A percentile compares a stretch with the other conserved stretches of the same genome.
These are phyloP conservation scores for Orchesellides sinensis DNA, from an alignment of 2,888 invertebrate species.

Conservation along the genomic window DNA sequence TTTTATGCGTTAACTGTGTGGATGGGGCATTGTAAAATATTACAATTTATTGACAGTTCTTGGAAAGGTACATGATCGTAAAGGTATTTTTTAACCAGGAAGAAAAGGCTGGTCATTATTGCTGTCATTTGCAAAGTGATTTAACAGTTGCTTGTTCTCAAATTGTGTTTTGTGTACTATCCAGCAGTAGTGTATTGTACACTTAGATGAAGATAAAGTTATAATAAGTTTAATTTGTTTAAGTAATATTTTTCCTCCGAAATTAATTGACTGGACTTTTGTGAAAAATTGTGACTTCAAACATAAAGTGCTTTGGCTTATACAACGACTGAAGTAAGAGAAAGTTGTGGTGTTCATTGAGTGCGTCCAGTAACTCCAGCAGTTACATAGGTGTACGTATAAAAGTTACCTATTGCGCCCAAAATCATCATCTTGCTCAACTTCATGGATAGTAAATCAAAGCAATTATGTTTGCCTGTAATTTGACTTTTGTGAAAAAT, in stretches of 20 bases:
- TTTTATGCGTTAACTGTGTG: neutral
- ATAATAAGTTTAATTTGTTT: neutral
- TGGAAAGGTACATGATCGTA: no score
- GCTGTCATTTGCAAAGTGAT: neutral
- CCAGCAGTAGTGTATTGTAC: neutral
- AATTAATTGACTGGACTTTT: neutral
- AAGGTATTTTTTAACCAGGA: no score
- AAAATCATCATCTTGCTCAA: neutral
- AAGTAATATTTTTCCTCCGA: neutral
- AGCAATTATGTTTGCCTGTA: no score
- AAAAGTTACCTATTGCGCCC: neutral
- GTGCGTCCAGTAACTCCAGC: no score
- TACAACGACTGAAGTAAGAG: no score
- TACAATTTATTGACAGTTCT: neutral
- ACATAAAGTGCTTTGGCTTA: no score
- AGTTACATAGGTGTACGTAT: neutral
- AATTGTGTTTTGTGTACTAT: no score
- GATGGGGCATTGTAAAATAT: constrained; percentile 32
- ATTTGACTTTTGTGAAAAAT: no score
- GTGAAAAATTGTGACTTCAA: no score
- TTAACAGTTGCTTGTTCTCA: constrained; percentile 8
- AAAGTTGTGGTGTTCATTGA: neutral
- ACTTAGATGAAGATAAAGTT: neutral
- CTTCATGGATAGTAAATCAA: neutral
- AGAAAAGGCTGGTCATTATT: neutral